Conservation (phyloP, 2,797 vertebrate genomes). For the Aeoliscus strigatus region DNA sequence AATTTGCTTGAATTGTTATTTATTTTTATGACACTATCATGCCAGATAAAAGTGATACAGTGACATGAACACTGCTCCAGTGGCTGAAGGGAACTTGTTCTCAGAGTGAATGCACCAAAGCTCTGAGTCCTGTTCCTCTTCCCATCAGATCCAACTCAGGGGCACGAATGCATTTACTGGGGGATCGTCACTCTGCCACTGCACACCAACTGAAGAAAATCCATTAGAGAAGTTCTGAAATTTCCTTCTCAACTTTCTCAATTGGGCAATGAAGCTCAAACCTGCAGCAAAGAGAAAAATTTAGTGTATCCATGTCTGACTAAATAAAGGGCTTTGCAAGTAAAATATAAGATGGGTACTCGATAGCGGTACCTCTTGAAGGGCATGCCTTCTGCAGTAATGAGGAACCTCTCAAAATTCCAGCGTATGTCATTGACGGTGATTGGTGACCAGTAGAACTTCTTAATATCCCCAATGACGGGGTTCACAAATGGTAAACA, state of each 20-base stretch:
- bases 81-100: conserved; percentile 58
- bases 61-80: conserved; percentile 26
- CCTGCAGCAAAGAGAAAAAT: conserved; percentile 47
- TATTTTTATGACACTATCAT: conserved; percentile 2
- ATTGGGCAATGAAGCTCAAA: conserved; percentile 73
- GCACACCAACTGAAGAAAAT: conserved; percentile 12
- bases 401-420: conserved; percentile 82
- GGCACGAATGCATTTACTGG: conserved; percentile 73
- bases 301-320: conserved; percentile 2
- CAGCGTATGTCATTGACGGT: conserved; percentile 78
- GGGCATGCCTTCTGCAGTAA: conserved; percentile 69
- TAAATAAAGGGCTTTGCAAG: not conserved
- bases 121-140: conserved; percentile 53
- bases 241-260: conserved; percentile 70
- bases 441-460: conserved; percentile 77
- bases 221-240: conserved; percentile 61
- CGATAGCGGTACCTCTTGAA: conserved; percentile 65
- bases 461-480: conserved; percentile 75
- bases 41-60: conserved; percentile 3
- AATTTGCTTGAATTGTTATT: conserved; percentile 8
- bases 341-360: not conserved
- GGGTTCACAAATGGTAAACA: conserved; percentile 74
- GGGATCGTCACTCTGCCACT: conserved; percentile 73
- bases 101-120: conserved; percentile 74
- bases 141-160: conserved; percentile 77